Evolutionary conservation across 2,797 vertebrate genomes (phyloP).

Genomic region (Muscicapa comitata): DNA sequence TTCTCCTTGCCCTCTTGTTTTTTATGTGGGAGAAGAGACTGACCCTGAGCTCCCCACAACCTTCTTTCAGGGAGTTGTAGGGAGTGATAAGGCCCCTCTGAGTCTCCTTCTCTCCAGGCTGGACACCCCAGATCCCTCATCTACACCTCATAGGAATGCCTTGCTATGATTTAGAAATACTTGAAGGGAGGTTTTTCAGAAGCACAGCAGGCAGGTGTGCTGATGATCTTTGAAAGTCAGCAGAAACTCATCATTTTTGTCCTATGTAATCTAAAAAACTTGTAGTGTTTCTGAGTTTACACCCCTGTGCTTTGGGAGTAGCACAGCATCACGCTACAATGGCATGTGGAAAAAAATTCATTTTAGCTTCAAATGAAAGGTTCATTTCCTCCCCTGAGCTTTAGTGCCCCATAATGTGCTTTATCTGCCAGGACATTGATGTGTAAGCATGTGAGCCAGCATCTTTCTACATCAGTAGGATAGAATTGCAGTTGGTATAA

Average conservation of each 20-base stretch:
- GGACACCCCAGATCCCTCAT: background rate
- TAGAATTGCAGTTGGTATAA: background rate
- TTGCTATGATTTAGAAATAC: background rate
- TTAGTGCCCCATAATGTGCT: background rate
- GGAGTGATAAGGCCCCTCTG: fast-evolving
- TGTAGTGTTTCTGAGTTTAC: background rate
- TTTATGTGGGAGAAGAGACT: background rate
- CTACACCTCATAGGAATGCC: background rate
- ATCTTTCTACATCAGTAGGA: background rate
- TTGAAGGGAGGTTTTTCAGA: background rate
- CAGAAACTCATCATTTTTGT: background rate
- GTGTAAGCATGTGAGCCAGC: background rate
- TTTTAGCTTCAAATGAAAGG: background rate
- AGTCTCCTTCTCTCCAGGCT: background rate
- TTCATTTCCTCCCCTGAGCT: background rate
- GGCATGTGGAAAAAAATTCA: fast-evolving
- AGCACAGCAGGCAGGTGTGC: background rate
- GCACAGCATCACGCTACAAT: background rate
- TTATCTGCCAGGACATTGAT: background rate
- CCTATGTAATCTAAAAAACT: background rate
- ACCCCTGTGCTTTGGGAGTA: background rate
- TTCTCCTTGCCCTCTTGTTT: background rate
- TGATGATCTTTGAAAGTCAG: background rate
- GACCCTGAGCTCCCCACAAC: fast-evolving
- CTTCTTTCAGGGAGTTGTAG: background rate